Percentiles rank a stretch among this genome's conserved stretches.
Conservation (phyloP, 2,113 vertebrate genomes). For the Pseudorasbora parva region DNA sequence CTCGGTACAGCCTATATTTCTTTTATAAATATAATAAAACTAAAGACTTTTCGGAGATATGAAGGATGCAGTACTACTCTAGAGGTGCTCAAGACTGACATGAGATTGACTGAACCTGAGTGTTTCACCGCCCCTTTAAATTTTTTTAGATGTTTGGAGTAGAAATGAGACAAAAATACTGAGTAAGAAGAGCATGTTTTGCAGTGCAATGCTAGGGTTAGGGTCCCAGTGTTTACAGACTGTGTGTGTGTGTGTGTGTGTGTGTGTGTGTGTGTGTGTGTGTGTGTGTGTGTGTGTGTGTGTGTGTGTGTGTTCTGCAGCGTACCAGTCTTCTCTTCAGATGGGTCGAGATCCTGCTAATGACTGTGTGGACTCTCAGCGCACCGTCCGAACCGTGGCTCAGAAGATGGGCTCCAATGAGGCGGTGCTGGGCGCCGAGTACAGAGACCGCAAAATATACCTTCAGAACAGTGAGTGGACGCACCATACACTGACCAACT, state of each 20-base stretch:
- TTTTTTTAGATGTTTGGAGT: too few species aligned
- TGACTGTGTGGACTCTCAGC: slow-evolving; percentile 88
- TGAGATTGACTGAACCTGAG: too few species aligned
- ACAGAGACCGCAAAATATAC: slow-evolving; percentile 88
- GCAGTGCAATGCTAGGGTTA: too few species aligned
- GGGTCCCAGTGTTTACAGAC: too few species aligned
- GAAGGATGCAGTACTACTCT: too few species aligned
- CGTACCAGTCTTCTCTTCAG: slow-evolving; percentile 85
- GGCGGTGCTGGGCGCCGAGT: slow-evolving; percentile 84
- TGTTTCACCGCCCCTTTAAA: too few species aligned
- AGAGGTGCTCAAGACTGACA: too few species aligned
- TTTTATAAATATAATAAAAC: too few species aligned
- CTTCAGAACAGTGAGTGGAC: slow-evolving; percentile 88
- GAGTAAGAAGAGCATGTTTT: too few species aligned
- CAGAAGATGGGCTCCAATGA: slow-evolving; percentile 85
- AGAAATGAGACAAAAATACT: too few species aligned
- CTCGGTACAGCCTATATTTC: too few species aligned
- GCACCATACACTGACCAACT: not conserved
- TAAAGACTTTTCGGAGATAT: too few species aligned
- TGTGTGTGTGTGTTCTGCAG: slow-evolving; percentile 67
- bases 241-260: not conserved
- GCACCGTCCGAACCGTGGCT: slow-evolving; percentile 85
- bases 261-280: not conserved
- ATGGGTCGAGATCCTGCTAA: slow-evolving; percentile 89
- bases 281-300: not conserved